Conservation (phyloP, 2,888 invertebrate species). For the Morpho helenor region DNA sequence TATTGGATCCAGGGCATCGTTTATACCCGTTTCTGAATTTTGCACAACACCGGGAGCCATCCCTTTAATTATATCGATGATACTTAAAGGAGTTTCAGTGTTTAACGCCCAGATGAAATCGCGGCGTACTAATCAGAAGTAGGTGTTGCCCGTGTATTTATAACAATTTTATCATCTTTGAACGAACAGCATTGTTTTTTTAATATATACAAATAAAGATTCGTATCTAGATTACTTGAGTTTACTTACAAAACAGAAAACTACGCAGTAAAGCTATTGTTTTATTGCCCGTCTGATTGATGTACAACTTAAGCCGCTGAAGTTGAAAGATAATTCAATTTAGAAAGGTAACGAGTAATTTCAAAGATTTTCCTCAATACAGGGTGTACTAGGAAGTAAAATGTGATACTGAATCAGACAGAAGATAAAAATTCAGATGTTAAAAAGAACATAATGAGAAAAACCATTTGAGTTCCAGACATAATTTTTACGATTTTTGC, state of each 20-base stretch:
- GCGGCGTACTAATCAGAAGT: conserved; percentile 51
- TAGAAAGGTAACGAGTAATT: no score
- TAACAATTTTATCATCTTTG: conserved; percentile 57
- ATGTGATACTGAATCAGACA: background rate
- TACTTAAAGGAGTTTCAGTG: conserved; percentile 16
- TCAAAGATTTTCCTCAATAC: no score
- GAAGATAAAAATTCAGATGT: no score
- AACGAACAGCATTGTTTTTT: conserved; percentile 33
- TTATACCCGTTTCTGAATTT: conserved; percentile 48
- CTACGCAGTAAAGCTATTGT: background rate
- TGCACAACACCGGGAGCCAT: conserved; percentile 66
- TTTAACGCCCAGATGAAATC: conserved; percentile 42
- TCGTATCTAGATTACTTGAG: conserved; percentile 23
- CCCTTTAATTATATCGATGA: conserved; percentile 19
- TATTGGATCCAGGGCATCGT: conserved; percentile 34
- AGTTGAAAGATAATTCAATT: no score
- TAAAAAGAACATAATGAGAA: no score
- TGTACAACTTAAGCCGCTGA: no score
- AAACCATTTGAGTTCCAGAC: no score
- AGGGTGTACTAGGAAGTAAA: background rate
- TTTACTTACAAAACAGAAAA: background rate
- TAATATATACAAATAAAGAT: conserved; percentile 41
- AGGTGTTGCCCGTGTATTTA: conserved; percentile 55
- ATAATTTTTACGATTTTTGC: no score
- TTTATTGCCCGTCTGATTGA: no score